These are phyloP conservation scores for Euwallacea fornicatus DNA, from an alignment of 1,140 invertebrate species.

Conservation along the genomic window DNA sequence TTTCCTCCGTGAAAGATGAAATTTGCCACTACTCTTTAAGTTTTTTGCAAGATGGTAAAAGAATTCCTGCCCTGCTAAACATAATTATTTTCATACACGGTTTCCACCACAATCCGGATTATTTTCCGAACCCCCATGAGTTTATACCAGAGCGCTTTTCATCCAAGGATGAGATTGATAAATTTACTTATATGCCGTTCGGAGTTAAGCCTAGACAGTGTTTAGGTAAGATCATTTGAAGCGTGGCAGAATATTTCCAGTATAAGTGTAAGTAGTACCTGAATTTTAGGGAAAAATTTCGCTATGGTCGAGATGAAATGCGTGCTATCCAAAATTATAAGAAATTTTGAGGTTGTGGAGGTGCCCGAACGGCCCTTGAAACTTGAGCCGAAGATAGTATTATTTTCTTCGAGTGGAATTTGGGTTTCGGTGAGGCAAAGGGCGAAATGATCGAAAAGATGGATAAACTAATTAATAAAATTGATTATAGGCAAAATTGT, in stretches of 20 bases:
- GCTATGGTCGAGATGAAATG: constrained; percentile 42
- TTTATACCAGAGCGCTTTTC: constrained; percentile 64
- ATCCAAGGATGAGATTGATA: constrained; percentile 35
- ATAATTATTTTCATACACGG: constrained; percentile 50
- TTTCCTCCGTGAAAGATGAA: not conserved
- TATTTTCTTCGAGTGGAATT: constrained; percentile 26
- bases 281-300: constrained; percentile 41
- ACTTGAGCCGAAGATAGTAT: constrained; percentile 19
- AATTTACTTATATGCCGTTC: constrained; percentile 60
- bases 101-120: constrained; percentile 52
- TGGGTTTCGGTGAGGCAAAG: constrained; percentile 14
- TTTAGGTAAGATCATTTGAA: constrained; percentile 52
- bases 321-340: constrained; percentile 37
- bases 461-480: not conserved
- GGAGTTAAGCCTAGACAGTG: constrained; percentile 62
- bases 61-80: constrained; percentile 13
- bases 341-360: constrained; percentile 27
- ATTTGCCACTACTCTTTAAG: not conserved
- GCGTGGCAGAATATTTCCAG: not conserved
- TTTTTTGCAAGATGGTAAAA: not conserved
- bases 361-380: not conserved
- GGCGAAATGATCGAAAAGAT: not conserved
- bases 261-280: not conserved
- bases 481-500: not conserved
- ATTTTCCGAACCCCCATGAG: constrained; percentile 66